Conservation (phyloP, 2,113 vertebrate species). For the Gymnarchus niloticus region DNA sequence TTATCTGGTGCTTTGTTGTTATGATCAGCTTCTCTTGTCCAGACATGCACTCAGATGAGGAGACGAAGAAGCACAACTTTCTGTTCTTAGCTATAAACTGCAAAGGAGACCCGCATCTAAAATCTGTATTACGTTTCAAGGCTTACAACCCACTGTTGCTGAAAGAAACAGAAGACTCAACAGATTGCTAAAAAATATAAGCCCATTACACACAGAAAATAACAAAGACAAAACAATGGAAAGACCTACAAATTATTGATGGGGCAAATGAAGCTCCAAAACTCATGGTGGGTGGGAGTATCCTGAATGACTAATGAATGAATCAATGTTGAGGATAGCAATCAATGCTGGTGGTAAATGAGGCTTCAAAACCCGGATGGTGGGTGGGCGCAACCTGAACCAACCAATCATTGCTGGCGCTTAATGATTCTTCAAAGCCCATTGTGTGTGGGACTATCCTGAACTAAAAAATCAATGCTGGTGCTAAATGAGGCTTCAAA, state of each 20-base stretch:
- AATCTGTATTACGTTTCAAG: not conserved
- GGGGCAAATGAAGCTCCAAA: too few species aligned
- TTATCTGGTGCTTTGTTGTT: slow-evolving; percentile 23
- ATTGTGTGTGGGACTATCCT: too few species aligned
- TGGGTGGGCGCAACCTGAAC: too few species aligned
- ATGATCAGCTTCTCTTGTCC: not conserved
- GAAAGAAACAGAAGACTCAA: not conserved
- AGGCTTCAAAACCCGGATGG: too few species aligned
- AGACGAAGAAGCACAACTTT: not conserved
- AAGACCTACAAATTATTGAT: not conserved
- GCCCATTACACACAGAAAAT: not conserved
- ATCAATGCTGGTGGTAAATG: too few species aligned
- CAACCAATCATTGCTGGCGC: too few species aligned
- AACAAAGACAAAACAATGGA: not conserved
- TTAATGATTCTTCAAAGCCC: too few species aligned
- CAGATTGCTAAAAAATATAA: not conserved
- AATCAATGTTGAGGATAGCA: too few species aligned
- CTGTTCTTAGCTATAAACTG: not conserved
- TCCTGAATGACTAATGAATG: too few species aligned
- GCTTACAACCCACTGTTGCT: not conserved
- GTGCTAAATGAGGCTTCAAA: too few species aligned
- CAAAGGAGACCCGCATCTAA: not conserved
- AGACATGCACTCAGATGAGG: not conserved
- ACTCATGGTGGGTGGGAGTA: too few species aligned
- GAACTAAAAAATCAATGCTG: too few species aligned